Evolutionary conservation across 53 echinoderm and acorn worm species (phyloP).

Genomic region (Holothuria leucospilota): DNA sequence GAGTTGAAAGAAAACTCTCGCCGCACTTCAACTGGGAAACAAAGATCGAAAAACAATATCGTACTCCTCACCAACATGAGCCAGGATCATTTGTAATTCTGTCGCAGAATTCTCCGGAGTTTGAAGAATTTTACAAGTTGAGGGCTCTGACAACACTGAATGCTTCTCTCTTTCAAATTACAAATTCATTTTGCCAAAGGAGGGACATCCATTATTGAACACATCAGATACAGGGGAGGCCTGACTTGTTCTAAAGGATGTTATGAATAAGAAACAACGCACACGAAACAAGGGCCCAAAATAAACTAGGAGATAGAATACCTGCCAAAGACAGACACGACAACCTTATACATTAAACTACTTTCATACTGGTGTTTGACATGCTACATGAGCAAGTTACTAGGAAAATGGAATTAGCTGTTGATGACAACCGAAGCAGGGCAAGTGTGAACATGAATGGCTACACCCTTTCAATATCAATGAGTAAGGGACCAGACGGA

Average conservation of each 20-base stretch:
- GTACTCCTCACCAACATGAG: conserved; percentile 7
- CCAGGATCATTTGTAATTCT: conserved; percentile 20
- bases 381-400: too few species aligned
- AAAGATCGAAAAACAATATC: conserved; percentile 27
- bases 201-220: conserved; percentile 41
- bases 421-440: too few species aligned
- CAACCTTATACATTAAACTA: too few species aligned
- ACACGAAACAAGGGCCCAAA: not conserved
- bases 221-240: conserved; percentile 38
- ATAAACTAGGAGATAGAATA: not conserved
- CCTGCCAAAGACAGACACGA: too few species aligned
- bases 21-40: conserved; percentile 18
- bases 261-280: conserved; percentile 1
- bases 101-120: conserved; percentile 22
- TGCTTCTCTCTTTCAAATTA: conserved; percentile 33
- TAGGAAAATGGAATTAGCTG: too few species aligned
- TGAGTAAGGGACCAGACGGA: too few species aligned
- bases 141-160: not conserved
- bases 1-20: conserved; percentile 22
- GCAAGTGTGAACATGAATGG: too few species aligned
- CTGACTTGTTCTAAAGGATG: conserved; percentile 16
- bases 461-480: too few species aligned
- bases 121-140: conserved; percentile 18
- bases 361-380: too few species aligned
- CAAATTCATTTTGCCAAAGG: conserved; percentile 43